These are phyloP conservation scores for Coenonympha arcania DNA, from an alignment of 2,888 invertebrate genomes.

Conservation along the genomic window DNA sequence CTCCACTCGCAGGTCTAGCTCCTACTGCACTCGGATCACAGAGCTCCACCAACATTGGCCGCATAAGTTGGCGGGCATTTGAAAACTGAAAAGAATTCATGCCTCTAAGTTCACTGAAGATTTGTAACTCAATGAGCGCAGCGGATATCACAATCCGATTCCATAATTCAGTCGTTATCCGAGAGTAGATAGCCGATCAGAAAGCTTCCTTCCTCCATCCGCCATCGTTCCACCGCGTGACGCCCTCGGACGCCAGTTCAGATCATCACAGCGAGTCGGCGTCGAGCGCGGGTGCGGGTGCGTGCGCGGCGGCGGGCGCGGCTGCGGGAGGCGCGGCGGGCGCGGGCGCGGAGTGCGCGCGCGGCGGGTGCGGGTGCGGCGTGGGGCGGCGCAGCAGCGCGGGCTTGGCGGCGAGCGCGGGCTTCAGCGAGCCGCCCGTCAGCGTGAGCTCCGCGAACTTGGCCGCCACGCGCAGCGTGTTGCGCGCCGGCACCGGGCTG, in stretches of 20 bases:
- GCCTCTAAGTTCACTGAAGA: too few relatives aligned
- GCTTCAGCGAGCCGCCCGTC: slow-evolving; percentile 79
- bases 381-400: slow-evolving; percentile 77
- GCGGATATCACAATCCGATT: too few relatives aligned
- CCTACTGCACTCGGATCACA: too few relatives aligned
- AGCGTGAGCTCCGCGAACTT: slow-evolving; percentile 78
- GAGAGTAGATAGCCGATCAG: too few relatives aligned
- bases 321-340: slow-evolving; percentile 8
- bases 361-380: slow-evolving; percentile 44
- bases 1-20: too few relatives aligned
- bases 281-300: slow-evolving; percentile 5
- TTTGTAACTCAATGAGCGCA: too few relatives aligned
- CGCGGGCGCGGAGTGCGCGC: slow-evolving; percentile 17
- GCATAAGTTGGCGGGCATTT: too few relatives aligned
- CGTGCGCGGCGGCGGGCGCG: neutral
- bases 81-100: too few relatives aligned
- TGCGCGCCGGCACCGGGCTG: slow-evolving; percentile 66
- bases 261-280: neutral
- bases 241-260: neutral
- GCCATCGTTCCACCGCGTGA: neutral
- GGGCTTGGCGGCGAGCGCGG: slow-evolving; percentile 86
- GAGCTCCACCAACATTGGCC: too few relatives aligned
- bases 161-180: too few relatives aligned
- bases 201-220: neutral
- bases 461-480: slow-evolving; percentile 77